phyloP scores from a whole-genome alignment of 2,888 invertebrate genomes.

The Diarsia brunnea region DNA sequence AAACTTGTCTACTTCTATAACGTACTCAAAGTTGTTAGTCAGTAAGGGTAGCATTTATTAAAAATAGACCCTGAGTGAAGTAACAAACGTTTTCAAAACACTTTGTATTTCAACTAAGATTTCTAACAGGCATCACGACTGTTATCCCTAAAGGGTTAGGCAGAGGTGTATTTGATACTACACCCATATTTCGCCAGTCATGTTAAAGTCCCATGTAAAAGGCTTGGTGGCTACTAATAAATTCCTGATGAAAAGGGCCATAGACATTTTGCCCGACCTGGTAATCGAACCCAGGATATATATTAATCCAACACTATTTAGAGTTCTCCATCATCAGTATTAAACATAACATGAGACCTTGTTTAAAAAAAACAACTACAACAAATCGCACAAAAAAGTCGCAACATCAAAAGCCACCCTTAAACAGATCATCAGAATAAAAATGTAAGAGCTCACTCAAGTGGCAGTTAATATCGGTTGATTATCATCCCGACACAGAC shows the following conservation, averaged over 20 bases:
- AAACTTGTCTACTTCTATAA: background rate
- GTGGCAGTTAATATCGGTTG: constrained; percentile 76
- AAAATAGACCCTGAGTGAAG: background rate
- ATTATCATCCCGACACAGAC: constrained; percentile 73
- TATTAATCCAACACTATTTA: background rate
- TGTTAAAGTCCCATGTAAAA: too few species aligned
- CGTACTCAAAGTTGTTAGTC: background rate
- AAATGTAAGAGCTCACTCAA: constrained; percentile 70
- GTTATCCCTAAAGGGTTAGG: too few species aligned
- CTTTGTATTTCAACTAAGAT: too few species aligned
- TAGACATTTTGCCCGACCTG: too few species aligned
- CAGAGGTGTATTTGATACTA: too few species aligned
- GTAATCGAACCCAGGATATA: too few species aligned
- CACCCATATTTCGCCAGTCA: too few species aligned
- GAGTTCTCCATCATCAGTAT: background rate
- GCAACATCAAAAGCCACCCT: constrained; percentile 57
- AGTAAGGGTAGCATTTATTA: background rate
- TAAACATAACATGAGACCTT: too few species aligned
- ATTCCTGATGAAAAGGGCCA: too few species aligned
- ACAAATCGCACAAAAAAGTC: constrained; percentile 52
- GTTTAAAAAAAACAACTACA: background rate
- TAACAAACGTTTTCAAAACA: too few species aligned
- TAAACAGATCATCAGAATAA: constrained; percentile 76
- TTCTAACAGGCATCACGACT: too few species aligned
- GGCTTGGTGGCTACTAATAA: too few species aligned